Conservation (phyloP, 2,797 vertebrate genomes). For the Crenuchus spilurus region DNA sequence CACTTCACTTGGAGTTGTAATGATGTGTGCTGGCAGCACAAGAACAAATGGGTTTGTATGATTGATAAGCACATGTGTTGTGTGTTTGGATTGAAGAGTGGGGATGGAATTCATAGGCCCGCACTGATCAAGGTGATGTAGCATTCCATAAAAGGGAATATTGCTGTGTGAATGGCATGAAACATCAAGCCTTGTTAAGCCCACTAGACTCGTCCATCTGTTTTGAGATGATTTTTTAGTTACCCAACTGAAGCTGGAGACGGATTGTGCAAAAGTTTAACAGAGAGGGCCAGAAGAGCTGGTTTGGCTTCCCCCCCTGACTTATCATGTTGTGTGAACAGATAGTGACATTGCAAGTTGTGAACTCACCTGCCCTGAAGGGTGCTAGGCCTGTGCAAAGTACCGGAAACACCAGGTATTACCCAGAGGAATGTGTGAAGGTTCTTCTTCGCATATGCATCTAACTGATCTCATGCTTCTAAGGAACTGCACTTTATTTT, state of each 20-base stretch:
- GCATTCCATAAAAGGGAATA: slow-evolving; percentile 4
- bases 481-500: too few species aligned
- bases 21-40: not conserved
- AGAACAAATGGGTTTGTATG: not conserved
- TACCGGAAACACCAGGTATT: not conserved
- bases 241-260: not conserved
- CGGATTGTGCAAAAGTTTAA: not conserved
- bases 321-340: not conserved
- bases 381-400: not conserved
- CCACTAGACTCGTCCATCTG: not conserved
- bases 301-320: slow-evolving; percentile 12
- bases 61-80: not conserved
- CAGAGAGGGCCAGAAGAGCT: not conserved
- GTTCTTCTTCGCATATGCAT: not conserved
- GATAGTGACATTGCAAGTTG: not conserved
- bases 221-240: slow-evolving; percentile 12
- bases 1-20: too few species aligned
- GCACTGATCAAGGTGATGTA: not conserved
- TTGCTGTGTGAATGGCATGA: not conserved
- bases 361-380: not conserved
- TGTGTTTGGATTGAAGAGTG: not conserved
- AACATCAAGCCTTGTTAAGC: not conserved
- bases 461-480: not conserved
- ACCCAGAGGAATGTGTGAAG: not conserved
- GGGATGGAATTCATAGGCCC: not conserved